Conservation (phyloP, 2,888 invertebrate species). For the Tipula lateralis region DNA sequence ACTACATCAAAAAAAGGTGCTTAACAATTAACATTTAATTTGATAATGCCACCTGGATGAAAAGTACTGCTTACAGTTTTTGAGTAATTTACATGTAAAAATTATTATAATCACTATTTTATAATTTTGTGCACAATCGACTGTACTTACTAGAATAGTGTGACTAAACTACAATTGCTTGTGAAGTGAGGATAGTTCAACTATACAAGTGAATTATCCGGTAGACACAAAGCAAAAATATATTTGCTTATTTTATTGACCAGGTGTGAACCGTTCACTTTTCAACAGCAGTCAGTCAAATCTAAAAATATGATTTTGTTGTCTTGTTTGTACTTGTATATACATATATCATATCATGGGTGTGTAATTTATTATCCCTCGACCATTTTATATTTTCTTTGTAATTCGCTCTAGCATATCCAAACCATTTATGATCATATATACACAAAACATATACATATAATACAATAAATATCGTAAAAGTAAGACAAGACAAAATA, state of each 20-base stretch:
- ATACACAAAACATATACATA: background rate
- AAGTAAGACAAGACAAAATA: constrained; percentile 14
- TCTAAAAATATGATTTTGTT: background rate
- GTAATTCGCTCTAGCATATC: background rate
- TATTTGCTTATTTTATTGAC: background rate
- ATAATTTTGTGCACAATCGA: no score
- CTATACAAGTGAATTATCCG: background rate
- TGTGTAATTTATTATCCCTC: constrained; percentile 24
- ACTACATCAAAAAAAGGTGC: no score
- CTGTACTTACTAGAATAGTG: no score
- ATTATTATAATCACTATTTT: no score
- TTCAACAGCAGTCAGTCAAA: background rate
- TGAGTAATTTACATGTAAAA: no score
- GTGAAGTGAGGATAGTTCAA: background rate
- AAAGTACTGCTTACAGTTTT: no score
- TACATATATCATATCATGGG: background rate
- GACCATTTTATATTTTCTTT: background rate
- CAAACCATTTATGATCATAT: background rate
- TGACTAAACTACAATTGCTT: no score
- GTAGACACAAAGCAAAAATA: background rate
- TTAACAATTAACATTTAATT: no score
- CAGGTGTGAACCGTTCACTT: constrained; percentile 19
- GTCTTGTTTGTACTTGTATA: background rate
- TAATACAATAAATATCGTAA: background rate
- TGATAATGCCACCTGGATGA: no score